These are phyloP conservation scores for Hyppa rectilinea DNA, from an alignment of 2,888 invertebrate species.

Conservation along the genomic window DNA sequence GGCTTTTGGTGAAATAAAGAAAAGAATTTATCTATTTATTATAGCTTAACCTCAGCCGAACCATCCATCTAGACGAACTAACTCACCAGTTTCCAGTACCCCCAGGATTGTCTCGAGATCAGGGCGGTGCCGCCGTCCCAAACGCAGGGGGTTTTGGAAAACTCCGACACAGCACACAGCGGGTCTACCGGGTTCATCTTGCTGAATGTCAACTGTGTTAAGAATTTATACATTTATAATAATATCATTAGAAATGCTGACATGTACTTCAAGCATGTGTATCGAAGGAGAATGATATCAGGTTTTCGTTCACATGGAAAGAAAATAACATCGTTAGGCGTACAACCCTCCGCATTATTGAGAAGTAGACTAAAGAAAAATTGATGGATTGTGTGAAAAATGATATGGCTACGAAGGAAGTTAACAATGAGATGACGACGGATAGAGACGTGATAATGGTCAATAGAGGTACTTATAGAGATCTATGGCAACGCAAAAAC, in stretches of 20 bases:
- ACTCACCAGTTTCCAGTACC: conserved; percentile 80
- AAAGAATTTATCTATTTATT: too few species aligned
- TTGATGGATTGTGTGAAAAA: background rate
- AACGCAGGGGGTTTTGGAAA: conserved; percentile 70
- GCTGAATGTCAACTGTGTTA: conserved; percentile 72
- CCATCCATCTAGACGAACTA: background rate
- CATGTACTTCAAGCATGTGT: too few species aligned
- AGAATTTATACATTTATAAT: too few species aligned
- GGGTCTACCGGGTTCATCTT: conserved; percentile 74
- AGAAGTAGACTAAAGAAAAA: background rate
- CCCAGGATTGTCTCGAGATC: conserved; percentile 76
- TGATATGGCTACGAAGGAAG: background rate
- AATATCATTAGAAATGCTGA: background rate
- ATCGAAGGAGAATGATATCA: background rate
- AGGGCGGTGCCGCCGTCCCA: conserved; percentile 82
- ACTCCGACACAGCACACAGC: conserved; percentile 72
- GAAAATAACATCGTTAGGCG: background rate
- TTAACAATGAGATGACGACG: background rate
- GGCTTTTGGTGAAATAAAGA: too few species aligned
- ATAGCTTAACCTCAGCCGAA: background rate
- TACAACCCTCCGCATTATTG: background rate
- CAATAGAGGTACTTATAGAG: background rate
- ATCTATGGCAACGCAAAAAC: background rate
- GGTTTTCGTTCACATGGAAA: too few species aligned
- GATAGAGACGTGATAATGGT: background rate